A percentile compares a stretch with the other conserved stretches of the same genome.
Conservation (phyloP, 2,797 vertebrate species). For the Valencia hispanica region DNA sequence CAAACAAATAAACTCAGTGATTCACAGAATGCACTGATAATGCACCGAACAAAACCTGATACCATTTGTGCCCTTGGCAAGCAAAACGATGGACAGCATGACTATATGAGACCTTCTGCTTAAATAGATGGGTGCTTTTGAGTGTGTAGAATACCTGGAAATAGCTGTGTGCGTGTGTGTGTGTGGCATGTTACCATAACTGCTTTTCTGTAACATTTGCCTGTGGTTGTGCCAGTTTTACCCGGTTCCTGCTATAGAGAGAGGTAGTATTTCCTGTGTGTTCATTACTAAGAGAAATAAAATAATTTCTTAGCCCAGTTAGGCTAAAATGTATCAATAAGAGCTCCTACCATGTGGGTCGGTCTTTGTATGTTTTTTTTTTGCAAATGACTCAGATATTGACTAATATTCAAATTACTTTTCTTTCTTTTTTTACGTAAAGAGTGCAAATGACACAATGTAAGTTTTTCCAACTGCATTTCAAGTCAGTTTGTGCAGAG, state of each 20-base stretch:
- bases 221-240: conserved; percentile 62
- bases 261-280: conserved; percentile 40
- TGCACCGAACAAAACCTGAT: conserved; percentile 65
- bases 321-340: conserved; percentile 6
- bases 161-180: conserved; percentile 2
- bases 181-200: conserved; percentile 51
- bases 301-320: background rate
- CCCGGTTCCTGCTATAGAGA: conserved; percentile 45
- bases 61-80: conserved; percentile 69
- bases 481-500: conserved; percentile 25
- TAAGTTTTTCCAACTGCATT: background rate
- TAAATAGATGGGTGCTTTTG: conserved; percentile 25
- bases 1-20: too few species aligned
- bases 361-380: background rate
- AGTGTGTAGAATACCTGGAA: conserved; percentile 15
- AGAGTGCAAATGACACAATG: background rate
- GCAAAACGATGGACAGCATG: conserved; percentile 63
- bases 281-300: conserved; percentile 19
- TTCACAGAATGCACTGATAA: conserved; percentile 44
- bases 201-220: conserved; percentile 46
- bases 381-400: background rate
- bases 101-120: conserved; percentile 20
- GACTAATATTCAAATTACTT: background rate
- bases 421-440: background rate
- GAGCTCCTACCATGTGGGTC: background rate